A percentile compares a stretch with the other conserved stretches of the same genome.
These are phyloP conservation scores for Lamprotornis superbus DNA, from an alignment of 2,113 vertebrate genomes.

Conservation along the genomic window DNA sequence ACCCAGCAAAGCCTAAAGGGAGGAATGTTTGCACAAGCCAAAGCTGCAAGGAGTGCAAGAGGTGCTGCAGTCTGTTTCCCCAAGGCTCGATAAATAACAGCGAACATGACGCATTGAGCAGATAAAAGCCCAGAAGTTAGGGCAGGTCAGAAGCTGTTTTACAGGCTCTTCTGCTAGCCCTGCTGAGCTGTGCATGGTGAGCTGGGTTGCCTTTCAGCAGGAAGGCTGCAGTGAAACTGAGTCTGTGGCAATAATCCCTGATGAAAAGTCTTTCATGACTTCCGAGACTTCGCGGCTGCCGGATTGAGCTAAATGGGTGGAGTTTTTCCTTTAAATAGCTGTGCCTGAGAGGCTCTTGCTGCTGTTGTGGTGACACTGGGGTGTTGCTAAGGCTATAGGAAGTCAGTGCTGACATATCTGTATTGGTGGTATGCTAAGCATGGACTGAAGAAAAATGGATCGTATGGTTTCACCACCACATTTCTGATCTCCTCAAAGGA, in stretches of 20 bases:
- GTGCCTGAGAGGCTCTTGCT: neutral
- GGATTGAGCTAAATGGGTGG: neutral
- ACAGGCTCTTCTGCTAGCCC: neutral
- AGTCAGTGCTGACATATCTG: neutral
- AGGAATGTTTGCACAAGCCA: neutral
- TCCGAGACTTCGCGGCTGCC: rapidly evolving
- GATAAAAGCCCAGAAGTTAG: neutral
- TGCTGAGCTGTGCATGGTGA: neutral
- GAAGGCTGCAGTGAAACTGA: neutral
- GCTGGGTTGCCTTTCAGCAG: neutral
- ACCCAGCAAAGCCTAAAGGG: neutral
- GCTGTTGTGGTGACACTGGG: neutral
- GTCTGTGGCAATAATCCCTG: neutral
- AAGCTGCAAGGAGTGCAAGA: neutral
- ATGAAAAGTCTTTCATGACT: neutral
- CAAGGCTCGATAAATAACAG: neutral
- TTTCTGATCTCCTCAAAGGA: neutral
- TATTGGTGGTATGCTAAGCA: neutral
- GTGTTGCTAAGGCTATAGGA: neutral
- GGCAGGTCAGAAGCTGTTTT: neutral
- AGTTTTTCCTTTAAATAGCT: slow-evolving; percentile 50
- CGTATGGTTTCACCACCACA: rapidly evolving
- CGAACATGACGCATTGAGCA: rapidly evolving
- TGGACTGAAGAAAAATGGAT: neutral
- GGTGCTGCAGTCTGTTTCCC: neutral